Evolutionary conservation across 2,797 vertebrate genomes (phyloP), one percentile per base, ranked within the genome.

Genomic region (Onychomys leucogaster): DNA sequence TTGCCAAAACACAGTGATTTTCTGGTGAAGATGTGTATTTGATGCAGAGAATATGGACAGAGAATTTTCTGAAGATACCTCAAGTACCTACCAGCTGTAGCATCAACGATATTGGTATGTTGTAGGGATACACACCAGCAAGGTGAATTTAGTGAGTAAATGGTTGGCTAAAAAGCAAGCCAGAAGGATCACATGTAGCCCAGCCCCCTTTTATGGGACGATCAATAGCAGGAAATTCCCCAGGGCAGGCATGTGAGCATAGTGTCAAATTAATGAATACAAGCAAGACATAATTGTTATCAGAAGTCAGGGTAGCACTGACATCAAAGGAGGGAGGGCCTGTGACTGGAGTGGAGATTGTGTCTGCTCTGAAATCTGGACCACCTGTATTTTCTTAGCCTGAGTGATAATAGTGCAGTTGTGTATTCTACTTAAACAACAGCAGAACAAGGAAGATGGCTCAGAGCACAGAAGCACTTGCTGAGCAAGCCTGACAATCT

Each of bases 141-240:
- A 5, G 91, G 2, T 1, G 17, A 77, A 8, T 5, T 19, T 37
- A 65, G 27, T 76, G 17, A 25, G 6, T 5, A 71, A 49, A n/a
- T 6, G 11, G 17, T 46, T 16, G 2, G 32, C 71, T 75, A 7
- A 29, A 49, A 83, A 32, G 0, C 3, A 23, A 67, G 78, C 55
- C 59, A 10, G 34, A 6, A 4, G 61, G 65, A 49, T 27, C 23
- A 5, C 3, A 0, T 1, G 16, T 1, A 6, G 37, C 8, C 49
- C 37, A 34, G 77, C 37, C 49, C 46, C 61, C 29, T 34, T 77
- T 37, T 49, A 41, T 69, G 32, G 43, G 41, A 78, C 63, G 49
- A 63, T 21, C 32, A 3, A 21, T 25, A 32, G 10, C 52, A 57
- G 13, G 43, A 37, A 25, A 25, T 34, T 85, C n/a, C 55, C 25